Percentiles rank a stretch among this genome's conserved stretches.
phyloP scores from a whole-genome alignment of 2,888 invertebrate genomes.

The Ptychoptera contaminata region DNA sequence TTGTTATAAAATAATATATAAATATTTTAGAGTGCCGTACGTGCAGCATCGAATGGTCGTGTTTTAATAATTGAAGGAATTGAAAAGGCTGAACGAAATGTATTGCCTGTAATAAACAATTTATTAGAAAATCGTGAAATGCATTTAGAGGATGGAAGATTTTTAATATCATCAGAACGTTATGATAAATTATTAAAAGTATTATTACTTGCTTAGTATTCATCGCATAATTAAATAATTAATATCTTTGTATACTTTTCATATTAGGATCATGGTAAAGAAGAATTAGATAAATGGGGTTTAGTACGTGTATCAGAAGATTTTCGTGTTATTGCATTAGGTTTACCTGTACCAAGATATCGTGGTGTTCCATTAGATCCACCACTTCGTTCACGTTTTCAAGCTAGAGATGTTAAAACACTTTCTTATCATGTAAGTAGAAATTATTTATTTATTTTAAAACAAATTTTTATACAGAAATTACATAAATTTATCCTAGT shows the following conservation, averaged over 20 bases:
- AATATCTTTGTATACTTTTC: constrained; percentile 6
- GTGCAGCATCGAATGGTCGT: constrained; percentile 78
- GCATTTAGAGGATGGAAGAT: constrained; percentile 94
- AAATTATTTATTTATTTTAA: constrained; percentile 2
- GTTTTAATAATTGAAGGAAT: constrained; percentile 87
- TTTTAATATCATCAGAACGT: constrained; percentile 73
- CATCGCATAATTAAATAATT: background rate
- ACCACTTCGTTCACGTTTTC: constrained; percentile 86
- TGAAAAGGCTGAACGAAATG: constrained; percentile 94
- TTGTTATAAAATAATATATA: background rate
- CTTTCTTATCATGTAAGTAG: constrained; percentile 18
- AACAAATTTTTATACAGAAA: no score
- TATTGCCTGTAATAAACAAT: constrained; percentile 90
- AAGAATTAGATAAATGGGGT: constrained; percentile 70
- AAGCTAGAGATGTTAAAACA: constrained; percentile 65
- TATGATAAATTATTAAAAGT: constrained; percentile 82
- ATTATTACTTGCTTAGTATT: constrained; percentile 8
- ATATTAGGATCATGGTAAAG: constrained; percentile 55
- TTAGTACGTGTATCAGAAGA: constrained; percentile 84
- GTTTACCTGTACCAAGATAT: constrained; percentile 75
- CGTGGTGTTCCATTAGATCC: constrained; percentile 91
- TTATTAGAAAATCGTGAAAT: constrained; percentile 93
- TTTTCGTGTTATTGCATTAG: constrained; percentile 87
- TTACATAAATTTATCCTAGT: no score
- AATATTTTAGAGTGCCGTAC: constrained; percentile 63